These are phyloP conservation scores for Notodonta dromedarius DNA, from an alignment of 2,888 invertebrate species.

Conservation along the genomic window DNA sequence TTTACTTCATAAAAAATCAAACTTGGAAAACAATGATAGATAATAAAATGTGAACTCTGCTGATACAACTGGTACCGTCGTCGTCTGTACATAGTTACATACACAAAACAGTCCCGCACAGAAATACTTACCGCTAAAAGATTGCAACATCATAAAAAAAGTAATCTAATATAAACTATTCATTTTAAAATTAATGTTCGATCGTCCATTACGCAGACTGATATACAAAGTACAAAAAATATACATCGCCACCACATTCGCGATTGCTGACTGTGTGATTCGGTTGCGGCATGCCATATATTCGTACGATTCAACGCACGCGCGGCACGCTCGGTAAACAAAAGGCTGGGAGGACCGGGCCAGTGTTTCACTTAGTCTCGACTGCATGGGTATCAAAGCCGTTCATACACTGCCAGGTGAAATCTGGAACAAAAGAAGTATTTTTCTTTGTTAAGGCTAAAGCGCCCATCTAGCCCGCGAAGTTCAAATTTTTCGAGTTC, in stretches of 20 bases:
- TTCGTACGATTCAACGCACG: slow-evolving; percentile 17
- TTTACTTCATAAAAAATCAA: slow-evolving; percentile 26
- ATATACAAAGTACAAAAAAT: slow-evolving; percentile 82
- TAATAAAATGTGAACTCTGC: slow-evolving; percentile 35
- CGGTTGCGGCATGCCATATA: not conserved
- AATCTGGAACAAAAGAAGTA: slow-evolving; percentile 32
- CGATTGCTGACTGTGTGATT: slow-evolving; percentile 46
- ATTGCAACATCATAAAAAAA: slow-evolving; percentile 72
- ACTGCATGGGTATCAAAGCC: slow-evolving; percentile 38
- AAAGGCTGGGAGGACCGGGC: slow-evolving; percentile 29
- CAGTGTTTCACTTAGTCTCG: slow-evolving; percentile 29
- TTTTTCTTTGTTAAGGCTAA: too few species aligned
- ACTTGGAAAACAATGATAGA: slow-evolving; percentile 35
- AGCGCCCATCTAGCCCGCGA: too few species aligned
- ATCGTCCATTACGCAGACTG: slow-evolving; percentile 58
- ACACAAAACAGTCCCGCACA: slow-evolving; percentile 63
- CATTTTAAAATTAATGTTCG: slow-evolving; percentile 57
- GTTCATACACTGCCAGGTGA: slow-evolving; percentile 25
- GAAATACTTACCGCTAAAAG: slow-evolving; percentile 59
- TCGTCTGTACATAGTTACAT: slow-evolving; percentile 66
- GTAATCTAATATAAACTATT: slow-evolving; percentile 55
- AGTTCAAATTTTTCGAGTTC: too few species aligned
- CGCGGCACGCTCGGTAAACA: slow-evolving; percentile 23
- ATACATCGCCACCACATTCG: slow-evolving; percentile 73
- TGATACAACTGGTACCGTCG: slow-evolving; percentile 46